phyloP scores from a whole-genome alignment of 2,888 invertebrate genomes.

The Dioctria linearis region DNA sequence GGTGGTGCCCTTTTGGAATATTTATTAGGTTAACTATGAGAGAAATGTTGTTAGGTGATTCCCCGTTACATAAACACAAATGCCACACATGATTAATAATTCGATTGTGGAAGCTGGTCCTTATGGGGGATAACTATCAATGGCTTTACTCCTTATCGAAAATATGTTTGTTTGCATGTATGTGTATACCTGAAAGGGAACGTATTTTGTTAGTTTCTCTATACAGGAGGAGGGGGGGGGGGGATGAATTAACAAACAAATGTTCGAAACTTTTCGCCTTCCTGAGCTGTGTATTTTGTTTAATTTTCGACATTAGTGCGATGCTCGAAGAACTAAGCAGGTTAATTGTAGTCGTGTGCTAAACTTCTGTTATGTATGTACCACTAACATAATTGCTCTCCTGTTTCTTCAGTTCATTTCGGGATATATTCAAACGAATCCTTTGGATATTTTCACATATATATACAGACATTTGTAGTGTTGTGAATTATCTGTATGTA shows the following conservation, averaged over 20 bases:
- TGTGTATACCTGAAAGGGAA: no score
- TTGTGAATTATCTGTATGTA: no score
- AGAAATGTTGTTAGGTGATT: background rate
- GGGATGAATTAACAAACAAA: conserved; percentile 1
- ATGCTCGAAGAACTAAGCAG: background rate
- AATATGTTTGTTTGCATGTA: no score
- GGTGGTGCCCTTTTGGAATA: background rate
- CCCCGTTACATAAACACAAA: background rate
- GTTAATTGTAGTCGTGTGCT: conserved; percentile 1
- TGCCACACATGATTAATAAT: background rate
- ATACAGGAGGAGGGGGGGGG: background rate
- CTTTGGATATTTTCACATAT: no score
- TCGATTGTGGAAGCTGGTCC: background rate
- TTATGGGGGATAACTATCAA: background rate
- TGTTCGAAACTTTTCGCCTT: conserved; percentile 14
- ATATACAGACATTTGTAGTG: no score
- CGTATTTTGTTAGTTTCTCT: no score
- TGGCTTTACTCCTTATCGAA: background rate
- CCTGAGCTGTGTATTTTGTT: background rate
- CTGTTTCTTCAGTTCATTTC: conserved; percentile 1
- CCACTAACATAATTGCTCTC: background rate
- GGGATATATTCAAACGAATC: background rate
- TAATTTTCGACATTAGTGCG: conserved; percentile 35
- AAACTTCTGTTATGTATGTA: background rate
- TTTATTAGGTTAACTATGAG: conserved; percentile 23